A percentile compares a stretch with the other conserved stretches of the same genome.
Conservation (phyloP, 1,140 invertebrate species). For the Pseudomyrmex sp. region DNA sequence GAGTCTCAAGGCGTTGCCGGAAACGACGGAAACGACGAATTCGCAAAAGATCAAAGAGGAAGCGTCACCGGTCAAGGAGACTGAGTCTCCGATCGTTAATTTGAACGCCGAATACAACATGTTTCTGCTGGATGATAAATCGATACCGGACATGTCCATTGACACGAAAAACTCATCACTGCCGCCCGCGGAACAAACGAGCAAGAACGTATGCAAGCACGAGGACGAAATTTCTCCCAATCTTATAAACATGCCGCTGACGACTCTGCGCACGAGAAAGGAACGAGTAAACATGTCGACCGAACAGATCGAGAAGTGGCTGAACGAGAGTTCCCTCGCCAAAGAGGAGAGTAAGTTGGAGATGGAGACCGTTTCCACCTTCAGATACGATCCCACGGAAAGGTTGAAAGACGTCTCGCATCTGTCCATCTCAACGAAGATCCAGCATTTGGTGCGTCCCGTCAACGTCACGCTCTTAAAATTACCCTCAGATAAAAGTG, state of each 20-base stretch:
- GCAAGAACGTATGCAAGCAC: constrained; percentile 68
- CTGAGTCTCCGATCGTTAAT: background rate
- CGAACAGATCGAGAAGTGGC: constrained; percentile 90
- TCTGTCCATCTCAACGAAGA: constrained; percentile 83
- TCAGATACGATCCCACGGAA: constrained; percentile 77
- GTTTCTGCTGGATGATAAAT: constrained; percentile 37
- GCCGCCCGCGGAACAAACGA: constrained; percentile 39
- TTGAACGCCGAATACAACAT: constrained; percentile 21
- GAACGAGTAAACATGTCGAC: constrained; percentile 90
- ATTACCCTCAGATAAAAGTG: constrained; percentile 76
- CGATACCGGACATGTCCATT: constrained; percentile 31
- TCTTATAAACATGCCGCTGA: constrained; percentile 78
- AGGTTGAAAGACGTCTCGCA: constrained; percentile 78
- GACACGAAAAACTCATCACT: constrained; percentile 38
- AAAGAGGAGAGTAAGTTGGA: constrained; percentile 86
- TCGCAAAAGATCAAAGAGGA: constrained; percentile 42
- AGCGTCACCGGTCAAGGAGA: background rate
- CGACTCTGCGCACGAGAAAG: constrained; percentile 83
- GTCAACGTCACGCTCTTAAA: constrained; percentile 84
- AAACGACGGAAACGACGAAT: constrained; percentile 14
- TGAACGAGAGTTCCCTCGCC: constrained; percentile 87
- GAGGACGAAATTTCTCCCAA: constrained; percentile 71
- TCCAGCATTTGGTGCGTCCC: constrained; percentile 83
- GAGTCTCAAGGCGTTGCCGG: background rate
- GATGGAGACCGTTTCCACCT: constrained; percentile 81